Conservation (phyloP, 2,888 invertebrate species). For the Cantharis lateralis region DNA sequence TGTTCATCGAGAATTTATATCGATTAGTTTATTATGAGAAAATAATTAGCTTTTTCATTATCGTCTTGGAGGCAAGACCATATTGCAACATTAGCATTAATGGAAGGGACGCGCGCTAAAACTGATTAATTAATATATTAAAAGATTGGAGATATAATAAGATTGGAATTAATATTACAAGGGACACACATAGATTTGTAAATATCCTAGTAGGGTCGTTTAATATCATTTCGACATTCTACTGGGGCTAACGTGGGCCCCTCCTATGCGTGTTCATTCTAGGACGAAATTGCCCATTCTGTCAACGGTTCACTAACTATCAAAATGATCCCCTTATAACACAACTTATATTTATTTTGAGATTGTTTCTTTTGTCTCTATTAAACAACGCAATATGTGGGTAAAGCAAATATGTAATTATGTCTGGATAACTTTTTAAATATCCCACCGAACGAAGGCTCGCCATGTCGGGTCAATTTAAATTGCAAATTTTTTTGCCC, state of each 20-base stretch:
- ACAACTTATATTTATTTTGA: slow-evolving; percentile 17
- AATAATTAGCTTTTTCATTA: background rate
- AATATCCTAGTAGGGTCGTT: slow-evolving; percentile 41
- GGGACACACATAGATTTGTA: slow-evolving; percentile 35
- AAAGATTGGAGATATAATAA: background rate
- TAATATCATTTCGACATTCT: slow-evolving; percentile 38
- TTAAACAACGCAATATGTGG: background rate
- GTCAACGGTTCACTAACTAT: slow-evolving; percentile 52
- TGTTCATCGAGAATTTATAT: background rate
- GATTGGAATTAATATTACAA: background rate
- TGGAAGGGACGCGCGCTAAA: background rate
- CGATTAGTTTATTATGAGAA: background rate
- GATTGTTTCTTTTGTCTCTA: slow-evolving; percentile 20
- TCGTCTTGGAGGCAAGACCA: background rate
- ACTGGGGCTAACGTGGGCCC: slow-evolving; percentile 33
- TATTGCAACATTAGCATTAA: background rate
- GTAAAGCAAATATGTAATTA: background rate
- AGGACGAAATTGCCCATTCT: slow-evolving; percentile 52
- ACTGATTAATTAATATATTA: background rate
- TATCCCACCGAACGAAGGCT: background rate
- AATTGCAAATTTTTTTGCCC: background rate
- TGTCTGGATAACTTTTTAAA: background rate
- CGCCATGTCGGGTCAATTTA: background rate
- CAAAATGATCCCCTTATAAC: slow-evolving; percentile 44
- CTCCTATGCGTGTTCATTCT: slow-evolving; percentile 47